A percentile compares a stretch with the other conserved stretches of the same genome.
phyloP scores from a whole-genome alignment of 2,888 invertebrate genomes.

The Ferdinandea cuprea region DNA sequence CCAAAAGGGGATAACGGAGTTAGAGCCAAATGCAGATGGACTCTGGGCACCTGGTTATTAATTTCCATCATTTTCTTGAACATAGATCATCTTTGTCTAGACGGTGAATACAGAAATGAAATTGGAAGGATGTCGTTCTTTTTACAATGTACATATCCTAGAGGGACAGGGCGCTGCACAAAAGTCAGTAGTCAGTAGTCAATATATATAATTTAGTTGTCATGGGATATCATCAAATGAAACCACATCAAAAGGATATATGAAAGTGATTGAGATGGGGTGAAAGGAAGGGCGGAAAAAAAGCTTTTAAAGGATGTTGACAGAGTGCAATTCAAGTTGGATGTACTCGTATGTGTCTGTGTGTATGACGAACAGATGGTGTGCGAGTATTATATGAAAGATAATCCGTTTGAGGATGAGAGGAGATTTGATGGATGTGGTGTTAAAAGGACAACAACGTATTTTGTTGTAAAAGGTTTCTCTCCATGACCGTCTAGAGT shows the following conservation, averaged over 20 bases:
- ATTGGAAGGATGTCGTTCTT: conserved; percentile 7
- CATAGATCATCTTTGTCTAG: conserved; percentile 69
- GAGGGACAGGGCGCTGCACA: background rate
- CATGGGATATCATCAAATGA: conserved; percentile 66
- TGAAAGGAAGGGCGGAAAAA: background rate
- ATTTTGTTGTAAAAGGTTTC: conserved; percentile 43
- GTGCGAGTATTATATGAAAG: conserved; percentile 15
- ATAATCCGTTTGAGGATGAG: conserved; percentile 1
- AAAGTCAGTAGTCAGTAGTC: conserved; percentile 61
- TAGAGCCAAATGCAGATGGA: background rate
- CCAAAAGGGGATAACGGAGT: background rate
- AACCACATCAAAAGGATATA: conserved; percentile 66
- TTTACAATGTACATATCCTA: background rate
- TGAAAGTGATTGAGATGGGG: background rate
- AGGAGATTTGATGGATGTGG: conserved; percentile 52
- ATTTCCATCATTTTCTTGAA: conserved; percentile 48
- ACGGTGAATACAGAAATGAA: conserved; percentile 22
- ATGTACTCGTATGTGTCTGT: background rate
- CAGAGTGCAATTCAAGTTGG: conserved; percentile 28
- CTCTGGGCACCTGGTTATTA: conserved; percentile 52
- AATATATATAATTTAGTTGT: conserved; percentile 72
- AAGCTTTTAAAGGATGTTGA: conserved; percentile 66
- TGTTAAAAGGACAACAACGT: conserved; percentile 26
- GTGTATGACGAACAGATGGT: background rate
- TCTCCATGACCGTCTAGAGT: background rate